A percentile compares a stretch with the other conserved stretches of the same genome.
Evolutionary conservation across 2,888 invertebrate genomes (phyloP).

Genomic region (Rhamphomyia laevipes): DNA sequence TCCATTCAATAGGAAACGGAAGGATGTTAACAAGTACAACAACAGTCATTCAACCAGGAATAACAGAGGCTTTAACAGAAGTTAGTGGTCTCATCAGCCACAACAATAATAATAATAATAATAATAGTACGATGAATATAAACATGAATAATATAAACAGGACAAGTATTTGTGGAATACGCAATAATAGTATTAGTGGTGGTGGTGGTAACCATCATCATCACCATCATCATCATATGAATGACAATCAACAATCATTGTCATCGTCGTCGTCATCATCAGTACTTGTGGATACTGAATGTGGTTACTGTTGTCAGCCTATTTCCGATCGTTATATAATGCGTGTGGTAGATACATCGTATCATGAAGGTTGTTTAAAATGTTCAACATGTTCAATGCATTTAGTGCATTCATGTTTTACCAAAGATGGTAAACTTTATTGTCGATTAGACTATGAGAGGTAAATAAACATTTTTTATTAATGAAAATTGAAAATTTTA

Average conservation of each 20-base stretch:
- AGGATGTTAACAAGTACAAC: constrained; percentile 37
- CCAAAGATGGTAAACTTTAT: constrained; percentile 59
- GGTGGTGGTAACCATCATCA: constrained; percentile 5
- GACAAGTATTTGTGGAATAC: constrained; percentile 5
- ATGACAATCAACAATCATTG: constrained; percentile 11
- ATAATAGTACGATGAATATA: constrained; percentile 11
- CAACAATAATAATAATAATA: constrained; percentile 15
- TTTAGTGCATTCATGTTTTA: constrained; percentile 63
- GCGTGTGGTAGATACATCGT: constrained; percentile 59
- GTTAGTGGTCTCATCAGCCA: constrained; percentile 20
- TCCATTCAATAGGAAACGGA: constrained; percentile 34
- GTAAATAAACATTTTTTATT: constrained; percentile 37
- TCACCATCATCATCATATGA: constrained; percentile 4
- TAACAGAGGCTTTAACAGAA: constrained; percentile 17
- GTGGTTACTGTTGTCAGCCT: constrained; percentile 56
- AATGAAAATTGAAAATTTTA: no score
- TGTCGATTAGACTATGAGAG: constrained; percentile 71
- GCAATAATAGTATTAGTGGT: constrained; percentile 9
- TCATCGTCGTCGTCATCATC: constrained; percentile 11
- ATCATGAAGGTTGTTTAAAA: constrained; percentile 66
- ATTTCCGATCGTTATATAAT: constrained; percentile 66
- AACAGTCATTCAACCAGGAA: constrained; percentile 20
- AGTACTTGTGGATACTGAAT: constrained; percentile 31
- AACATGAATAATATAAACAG: constrained; percentile 14
- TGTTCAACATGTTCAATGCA: constrained; percentile 60